phyloP scores from a whole-genome alignment of 2,113 vertebrate species.

The Recurvirostra avosetta region DNA sequence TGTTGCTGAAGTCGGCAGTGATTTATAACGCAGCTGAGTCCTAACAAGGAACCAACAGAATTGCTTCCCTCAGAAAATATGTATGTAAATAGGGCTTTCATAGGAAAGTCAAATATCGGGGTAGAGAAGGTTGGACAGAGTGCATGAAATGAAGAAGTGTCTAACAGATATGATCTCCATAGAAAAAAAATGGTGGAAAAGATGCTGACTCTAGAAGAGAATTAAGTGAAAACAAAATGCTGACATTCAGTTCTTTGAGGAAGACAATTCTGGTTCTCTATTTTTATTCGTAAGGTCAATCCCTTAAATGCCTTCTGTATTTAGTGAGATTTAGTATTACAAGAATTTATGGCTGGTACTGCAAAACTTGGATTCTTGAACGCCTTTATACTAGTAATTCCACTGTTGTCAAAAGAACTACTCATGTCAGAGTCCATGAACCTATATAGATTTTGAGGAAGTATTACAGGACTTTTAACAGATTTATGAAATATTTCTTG shows the following conservation, averaged over 20 bases:
- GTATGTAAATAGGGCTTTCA: not conserved
- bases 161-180: not conserved
- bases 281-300: slow-evolving; percentile 23
- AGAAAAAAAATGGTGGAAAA: not conserved
- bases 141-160: not conserved
- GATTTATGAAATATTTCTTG: not conserved
- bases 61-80: not conserved
- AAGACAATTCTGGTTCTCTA: not conserved
- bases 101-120: not conserved
- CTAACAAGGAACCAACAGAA: not conserved
- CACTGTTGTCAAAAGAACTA: not conserved
- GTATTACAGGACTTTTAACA: not conserved
- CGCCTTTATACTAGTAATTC: not conserved
- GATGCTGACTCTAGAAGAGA: not conserved
- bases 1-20: not conserved
- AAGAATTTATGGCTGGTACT: not conserved
- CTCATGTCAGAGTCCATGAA: not conserved
- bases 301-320: not conserved
- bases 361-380: not conserved
- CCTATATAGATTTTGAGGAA: not conserved
- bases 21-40: not conserved
- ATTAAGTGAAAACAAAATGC: slow-evolving; percentile 23
- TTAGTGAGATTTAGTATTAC: not conserved
- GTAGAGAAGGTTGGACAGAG: not conserved
- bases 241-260: not conserved